Conservation (phyloP, 2,888 invertebrate genomes). For the Pseudanteris insignis region DNA sequence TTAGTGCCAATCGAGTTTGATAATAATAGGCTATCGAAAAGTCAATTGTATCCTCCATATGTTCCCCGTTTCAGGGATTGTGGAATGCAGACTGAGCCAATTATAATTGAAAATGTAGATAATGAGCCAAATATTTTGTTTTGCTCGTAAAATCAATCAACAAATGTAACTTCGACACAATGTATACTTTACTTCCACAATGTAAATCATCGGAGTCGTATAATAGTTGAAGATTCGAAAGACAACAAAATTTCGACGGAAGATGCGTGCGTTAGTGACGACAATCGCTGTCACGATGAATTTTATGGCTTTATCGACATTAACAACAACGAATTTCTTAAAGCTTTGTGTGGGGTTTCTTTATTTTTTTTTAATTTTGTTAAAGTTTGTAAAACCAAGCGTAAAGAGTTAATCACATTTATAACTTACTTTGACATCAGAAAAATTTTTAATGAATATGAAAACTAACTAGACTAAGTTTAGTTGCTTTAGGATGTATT, state of each 20-base stretch:
- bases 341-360: constrained; percentile 19
- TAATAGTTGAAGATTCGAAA: too few relatives aligned
- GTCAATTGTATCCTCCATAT: too few relatives aligned
- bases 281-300: constrained; percentile 9
- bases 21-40: too few relatives aligned
- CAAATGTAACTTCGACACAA: background rate
- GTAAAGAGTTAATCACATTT: constrained; percentile 18
- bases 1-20: too few relatives aligned
- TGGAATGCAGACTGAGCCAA: background rate
- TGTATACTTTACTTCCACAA: too few relatives aligned
- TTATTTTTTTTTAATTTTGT: constrained; percentile 25
- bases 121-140: background rate
- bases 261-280: constrained; percentile 3
- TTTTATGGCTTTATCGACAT: constrained; percentile 34
- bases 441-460: constrained; percentile 40
- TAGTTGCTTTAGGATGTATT: background rate
- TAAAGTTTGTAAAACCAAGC: constrained; percentile 19
- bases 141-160: background rate
- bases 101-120: background rate
- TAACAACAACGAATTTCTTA: constrained; percentile 9
- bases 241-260: background rate
- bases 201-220: too few relatives aligned
- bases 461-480: constrained; percentile 6
- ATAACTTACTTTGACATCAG: constrained; percentile 12
- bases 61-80: too few relatives aligned